These are phyloP conservation scores for Dicycla oo DNA, from an alignment of 2,888 invertebrate genomes.

Conservation along the genomic window DNA sequence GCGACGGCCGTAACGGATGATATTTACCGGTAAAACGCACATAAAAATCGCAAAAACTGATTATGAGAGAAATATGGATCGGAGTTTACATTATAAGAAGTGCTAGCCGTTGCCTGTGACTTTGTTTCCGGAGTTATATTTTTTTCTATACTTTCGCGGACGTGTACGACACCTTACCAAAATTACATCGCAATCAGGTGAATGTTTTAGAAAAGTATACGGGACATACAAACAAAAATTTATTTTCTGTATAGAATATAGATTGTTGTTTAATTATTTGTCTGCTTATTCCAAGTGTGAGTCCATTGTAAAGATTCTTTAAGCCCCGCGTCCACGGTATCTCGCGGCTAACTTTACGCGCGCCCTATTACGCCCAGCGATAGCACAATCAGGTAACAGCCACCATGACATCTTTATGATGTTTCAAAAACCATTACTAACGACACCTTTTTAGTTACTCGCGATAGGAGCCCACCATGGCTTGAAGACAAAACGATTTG, in stretches of 20 bases:
- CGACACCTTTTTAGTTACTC: constrained; percentile 90
- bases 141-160: too few relatives aligned
- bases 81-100: background rate
- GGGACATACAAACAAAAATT: background rate
- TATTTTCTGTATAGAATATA: background rate
- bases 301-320: constrained; percentile 58
- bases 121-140: background rate
- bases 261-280: constrained; percentile 37
- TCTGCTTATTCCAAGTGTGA: constrained; percentile 35
- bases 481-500: constrained; percentile 81
- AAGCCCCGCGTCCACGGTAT: constrained; percentile 67
- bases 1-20: constrained; percentile 27
- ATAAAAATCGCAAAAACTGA: constrained; percentile 33
- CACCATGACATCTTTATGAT: constrained; percentile 90
- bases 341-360: constrained; percentile 76
- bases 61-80: constrained; percentile 7
- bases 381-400: constrained; percentile 89
- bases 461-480: constrained; percentile 83
- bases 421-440: constrained; percentile 90
- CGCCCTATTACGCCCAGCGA: constrained; percentile 75
- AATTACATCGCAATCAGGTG: background rate
- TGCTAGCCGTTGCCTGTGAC: background rate
- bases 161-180: background rate
- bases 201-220: background rate
- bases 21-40: constrained; percentile 30